Conservation (phyloP, 2,888 invertebrate species). For the Leptinotarsa peninsularis region DNA sequence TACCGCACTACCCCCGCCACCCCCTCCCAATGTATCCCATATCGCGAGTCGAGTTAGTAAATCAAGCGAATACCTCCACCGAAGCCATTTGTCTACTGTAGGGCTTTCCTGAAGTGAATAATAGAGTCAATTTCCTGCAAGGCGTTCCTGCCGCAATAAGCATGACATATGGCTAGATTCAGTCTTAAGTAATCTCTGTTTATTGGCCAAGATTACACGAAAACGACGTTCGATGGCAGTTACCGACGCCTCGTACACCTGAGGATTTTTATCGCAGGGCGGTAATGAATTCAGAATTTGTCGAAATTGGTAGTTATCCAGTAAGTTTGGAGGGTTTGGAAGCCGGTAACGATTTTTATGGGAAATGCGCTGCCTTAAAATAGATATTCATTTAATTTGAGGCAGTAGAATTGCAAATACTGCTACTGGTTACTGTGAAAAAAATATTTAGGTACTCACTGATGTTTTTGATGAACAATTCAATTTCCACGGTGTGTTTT, state of each 20-base stretch:
- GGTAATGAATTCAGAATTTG: too few relatives aligned
- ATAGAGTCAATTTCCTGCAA: constrained; percentile 57
- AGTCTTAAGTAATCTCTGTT: constrained; percentile 45
- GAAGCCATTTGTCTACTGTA: constrained; percentile 51
- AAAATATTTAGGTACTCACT: neutral
- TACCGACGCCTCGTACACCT: neutral
- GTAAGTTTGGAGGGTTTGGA: too few relatives aligned
- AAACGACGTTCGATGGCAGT: constrained; percentile 12
- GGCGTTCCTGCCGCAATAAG: constrained; percentile 52
- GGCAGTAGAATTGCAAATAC: too few relatives aligned
- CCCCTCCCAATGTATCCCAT: neutral
- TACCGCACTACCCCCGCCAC: neutral
- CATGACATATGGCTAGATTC: constrained; percentile 49
- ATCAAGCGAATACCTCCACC: constrained; percentile 18
- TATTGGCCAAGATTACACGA: constrained; percentile 38
- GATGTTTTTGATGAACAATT: neutral
- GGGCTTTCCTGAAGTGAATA: constrained; percentile 50
- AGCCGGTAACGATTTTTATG: too few relatives aligned
- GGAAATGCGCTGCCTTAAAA: too few relatives aligned
- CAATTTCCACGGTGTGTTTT: neutral
- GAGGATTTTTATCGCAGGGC: neutral
- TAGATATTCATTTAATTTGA: too few relatives aligned
- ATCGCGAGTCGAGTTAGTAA: neutral
- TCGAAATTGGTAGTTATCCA: too few relatives aligned
- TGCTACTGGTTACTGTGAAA: too few relatives aligned